Conservation (phyloP, 1,140 invertebrate genomes). For the Zaprionus camerounensis region DNA sequence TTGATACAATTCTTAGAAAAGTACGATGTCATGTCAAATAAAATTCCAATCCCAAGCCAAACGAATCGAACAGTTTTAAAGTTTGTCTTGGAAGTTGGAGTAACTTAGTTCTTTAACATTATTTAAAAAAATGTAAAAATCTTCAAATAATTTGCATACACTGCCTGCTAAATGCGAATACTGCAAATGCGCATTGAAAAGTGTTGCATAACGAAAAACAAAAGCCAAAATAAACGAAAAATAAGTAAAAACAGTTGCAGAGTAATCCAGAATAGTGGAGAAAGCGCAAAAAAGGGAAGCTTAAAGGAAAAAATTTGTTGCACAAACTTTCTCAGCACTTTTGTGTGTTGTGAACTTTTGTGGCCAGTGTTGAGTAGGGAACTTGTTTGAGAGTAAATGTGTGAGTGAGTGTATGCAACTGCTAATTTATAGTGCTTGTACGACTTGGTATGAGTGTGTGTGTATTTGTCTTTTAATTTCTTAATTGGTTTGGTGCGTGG, state of each 20-base stretch:
- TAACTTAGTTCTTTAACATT: neutral
- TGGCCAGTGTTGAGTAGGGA: conserved; percentile 69
- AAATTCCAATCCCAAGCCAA: neutral
- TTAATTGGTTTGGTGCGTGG: conserved; percentile 73
- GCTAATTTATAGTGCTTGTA: conserved; percentile 62
- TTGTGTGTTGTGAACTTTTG: conserved; percentile 60
- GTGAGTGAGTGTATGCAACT: conserved; percentile 43
- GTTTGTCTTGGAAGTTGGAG: neutral
- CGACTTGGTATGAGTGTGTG: conserved; percentile 43
- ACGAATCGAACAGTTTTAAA: neutral
- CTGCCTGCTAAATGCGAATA: conserved; percentile 33
- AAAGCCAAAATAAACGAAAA: conserved; percentile 37
- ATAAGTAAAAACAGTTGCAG: conserved; percentile 12
- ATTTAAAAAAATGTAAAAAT: neutral
- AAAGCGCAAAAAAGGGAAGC: conserved; percentile 14
- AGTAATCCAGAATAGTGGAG: conserved; percentile 12
- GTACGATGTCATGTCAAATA: neutral
- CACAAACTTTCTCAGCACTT: conserved; percentile 72
- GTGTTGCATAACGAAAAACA: conserved; percentile 21
- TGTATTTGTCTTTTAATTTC: conserved; percentile 81
- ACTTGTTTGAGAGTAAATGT: conserved; percentile 39
- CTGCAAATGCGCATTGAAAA: conserved; percentile 55
- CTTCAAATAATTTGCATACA: conserved; percentile 73
- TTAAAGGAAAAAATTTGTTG: conserved; percentile 59
- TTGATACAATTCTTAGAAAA: too few relatives aligned